These are phyloP conservation scores for Phrynocephalus guinanensis DNA, from an alignment of 2,797 vertebrate species.

Conservation along the genomic window DNA sequence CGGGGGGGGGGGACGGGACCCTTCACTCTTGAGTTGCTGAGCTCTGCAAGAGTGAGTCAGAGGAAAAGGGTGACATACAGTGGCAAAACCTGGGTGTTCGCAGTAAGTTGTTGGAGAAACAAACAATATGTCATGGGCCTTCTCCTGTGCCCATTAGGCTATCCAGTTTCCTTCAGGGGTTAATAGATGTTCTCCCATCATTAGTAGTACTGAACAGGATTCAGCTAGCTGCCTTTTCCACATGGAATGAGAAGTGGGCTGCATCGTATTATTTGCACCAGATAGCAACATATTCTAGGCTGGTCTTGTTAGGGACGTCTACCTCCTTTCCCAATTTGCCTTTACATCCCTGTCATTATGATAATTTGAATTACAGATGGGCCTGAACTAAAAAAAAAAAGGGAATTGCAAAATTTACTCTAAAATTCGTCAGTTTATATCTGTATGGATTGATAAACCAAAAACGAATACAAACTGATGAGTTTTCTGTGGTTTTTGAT, in stretches of 20 bases:
- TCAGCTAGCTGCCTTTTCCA: not conserved
- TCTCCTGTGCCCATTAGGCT: not conserved
- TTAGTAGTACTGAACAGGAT: not conserved
- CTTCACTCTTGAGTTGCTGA: no score
- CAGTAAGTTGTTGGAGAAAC: not conserved
- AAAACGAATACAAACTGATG: no score
- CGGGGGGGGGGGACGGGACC: no score
- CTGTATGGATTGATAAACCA: no score
- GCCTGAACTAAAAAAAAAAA: no score
- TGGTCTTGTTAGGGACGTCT: not conserved
- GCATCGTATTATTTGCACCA: not conserved
- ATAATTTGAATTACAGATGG: not conserved
- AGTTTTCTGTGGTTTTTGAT: no score
- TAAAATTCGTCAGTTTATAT: no score
- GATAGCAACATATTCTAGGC: not conserved
- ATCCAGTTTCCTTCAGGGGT: not conserved
- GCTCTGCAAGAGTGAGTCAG: no score
- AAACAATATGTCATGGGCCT: no score
- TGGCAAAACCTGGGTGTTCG: not conserved
- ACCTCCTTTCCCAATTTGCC: not conserved
- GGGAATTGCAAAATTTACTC: no score
- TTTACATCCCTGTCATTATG: slow-evolving; percentile 20
- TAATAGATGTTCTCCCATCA: not conserved
- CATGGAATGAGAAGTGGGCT: not conserved
- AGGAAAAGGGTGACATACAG: no score